These are phyloP conservation scores for Gastrophryne carolinensis DNA, from an alignment of 2,797 vertebrate genomes.

Conservation along the genomic window DNA sequence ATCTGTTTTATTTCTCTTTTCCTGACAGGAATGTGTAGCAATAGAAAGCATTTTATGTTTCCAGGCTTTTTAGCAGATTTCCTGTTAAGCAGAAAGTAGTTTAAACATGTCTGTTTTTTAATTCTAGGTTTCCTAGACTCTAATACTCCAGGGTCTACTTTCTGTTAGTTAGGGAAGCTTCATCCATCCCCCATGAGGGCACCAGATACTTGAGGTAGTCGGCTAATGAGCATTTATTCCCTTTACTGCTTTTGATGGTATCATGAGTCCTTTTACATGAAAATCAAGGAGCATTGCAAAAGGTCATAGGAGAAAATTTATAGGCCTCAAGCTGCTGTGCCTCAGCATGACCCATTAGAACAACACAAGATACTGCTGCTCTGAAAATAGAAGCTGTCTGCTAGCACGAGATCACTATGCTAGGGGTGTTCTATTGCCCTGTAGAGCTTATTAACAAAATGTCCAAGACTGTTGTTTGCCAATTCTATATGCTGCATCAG, in stretches of 20 bases:
- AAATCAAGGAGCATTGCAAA: conserved; percentile 40
- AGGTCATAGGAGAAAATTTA: conserved; percentile 46
- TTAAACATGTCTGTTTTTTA: conserved; percentile 6
- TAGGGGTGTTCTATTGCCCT: too few relatives aligned
- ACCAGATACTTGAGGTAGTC: conserved; percentile 25
- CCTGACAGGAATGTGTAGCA: background rate
- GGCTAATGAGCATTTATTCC: conserved; percentile 49
- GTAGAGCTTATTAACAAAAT: too few relatives aligned
- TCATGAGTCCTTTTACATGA: conserved; percentile 36
- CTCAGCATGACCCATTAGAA: conserved; percentile 34
- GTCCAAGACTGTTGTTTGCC: too few relatives aligned
- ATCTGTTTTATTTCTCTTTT: background rate
- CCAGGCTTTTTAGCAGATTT: background rate
- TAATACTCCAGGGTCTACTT: conserved; percentile 34
- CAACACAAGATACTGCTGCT: background rate
- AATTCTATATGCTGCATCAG: too few relatives aligned
- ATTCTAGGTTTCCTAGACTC: conserved; percentile 3
- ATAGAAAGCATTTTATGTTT: background rate
- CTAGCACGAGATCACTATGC: too few relatives aligned
- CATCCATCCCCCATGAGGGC: conserved; percentile 19
- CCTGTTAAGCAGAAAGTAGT: background rate
- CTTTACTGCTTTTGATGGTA: conserved; percentile 37
- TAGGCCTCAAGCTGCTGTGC: conserved; percentile 44
- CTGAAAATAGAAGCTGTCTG: conserved; percentile 22
- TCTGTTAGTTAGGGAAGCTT: conserved; percentile 38